Conservation (phyloP, 2,797 vertebrate species). For the Otus scops region DNA sequence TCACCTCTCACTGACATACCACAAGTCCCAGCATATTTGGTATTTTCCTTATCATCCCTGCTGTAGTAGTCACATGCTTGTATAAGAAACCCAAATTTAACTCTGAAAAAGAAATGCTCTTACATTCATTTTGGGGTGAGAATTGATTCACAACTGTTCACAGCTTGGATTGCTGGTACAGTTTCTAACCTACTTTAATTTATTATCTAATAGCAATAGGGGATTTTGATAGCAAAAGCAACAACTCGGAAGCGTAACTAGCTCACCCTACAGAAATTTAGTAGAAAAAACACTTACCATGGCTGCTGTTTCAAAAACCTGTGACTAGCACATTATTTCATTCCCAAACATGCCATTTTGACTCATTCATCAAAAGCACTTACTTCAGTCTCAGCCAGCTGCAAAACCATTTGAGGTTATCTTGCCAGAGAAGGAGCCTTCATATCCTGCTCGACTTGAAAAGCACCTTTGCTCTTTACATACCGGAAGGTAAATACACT, state of each 20-base stretch:
- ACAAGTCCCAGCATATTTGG: not conserved
- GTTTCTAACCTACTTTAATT: not conserved
- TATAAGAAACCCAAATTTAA: not conserved
- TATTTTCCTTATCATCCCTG: not conserved
- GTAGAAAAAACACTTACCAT: not conserved
- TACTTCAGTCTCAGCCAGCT: slow-evolving; percentile 27
- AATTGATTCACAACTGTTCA: not conserved
- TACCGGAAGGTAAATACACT: slow-evolving; percentile 30
- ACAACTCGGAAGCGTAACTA: not conserved
- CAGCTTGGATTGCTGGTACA: not conserved
- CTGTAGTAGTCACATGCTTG: not conserved
- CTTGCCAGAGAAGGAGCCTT: slow-evolving; percentile 34
- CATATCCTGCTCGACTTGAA: slow-evolving; percentile 36
- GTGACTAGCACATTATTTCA: slow-evolving; percentile 11
- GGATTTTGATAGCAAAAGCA: not conserved
- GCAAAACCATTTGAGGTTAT: slow-evolving; percentile 34
- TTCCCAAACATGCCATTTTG: slow-evolving; percentile 9
- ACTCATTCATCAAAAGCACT: slow-evolving; percentile 44
- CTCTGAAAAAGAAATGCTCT: not conserved
- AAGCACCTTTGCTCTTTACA: slow-evolving; percentile 50
- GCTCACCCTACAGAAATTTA: not conserved
- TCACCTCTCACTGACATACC: not conserved
- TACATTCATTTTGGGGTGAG: not conserved
- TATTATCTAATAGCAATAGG: not conserved
- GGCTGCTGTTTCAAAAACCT: not conserved